These are phyloP conservation scores for Leptobrachium leishanense DNA, from an alignment of 2,113 vertebrate genomes.

Conservation along the genomic window DNA sequence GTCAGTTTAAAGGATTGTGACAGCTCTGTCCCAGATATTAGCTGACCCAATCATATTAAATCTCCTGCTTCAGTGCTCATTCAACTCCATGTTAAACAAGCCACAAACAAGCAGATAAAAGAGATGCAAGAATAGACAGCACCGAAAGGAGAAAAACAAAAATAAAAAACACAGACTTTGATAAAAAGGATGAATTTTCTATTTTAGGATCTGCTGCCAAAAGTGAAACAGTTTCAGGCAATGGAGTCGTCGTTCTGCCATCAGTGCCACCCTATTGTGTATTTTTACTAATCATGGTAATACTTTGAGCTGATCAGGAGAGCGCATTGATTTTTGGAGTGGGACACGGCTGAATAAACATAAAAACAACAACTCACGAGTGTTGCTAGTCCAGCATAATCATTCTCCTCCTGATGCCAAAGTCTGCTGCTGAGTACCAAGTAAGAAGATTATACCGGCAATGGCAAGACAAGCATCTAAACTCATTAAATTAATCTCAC, in stretches of 20 bases:
- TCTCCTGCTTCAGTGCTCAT: constrained; percentile 60
- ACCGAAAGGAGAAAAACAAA: constrained; percentile 38
- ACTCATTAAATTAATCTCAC: constrained; percentile 66
- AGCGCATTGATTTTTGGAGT: constrained; percentile 18
- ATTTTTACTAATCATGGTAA: constrained; percentile 17
- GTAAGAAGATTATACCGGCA: constrained; percentile 67
- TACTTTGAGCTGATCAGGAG: constrained; percentile 28
- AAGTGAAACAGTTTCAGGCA: constrained; percentile 19
- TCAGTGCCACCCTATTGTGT: constrained; percentile 19
- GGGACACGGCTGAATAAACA: background rate
- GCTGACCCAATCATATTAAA: constrained; percentile 64
- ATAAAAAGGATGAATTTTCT: constrained; percentile 51
- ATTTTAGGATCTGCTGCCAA: constrained; percentile 49
- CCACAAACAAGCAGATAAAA: constrained; percentile 55
- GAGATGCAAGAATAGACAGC: constrained; percentile 40
- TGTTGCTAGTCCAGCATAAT: constrained; percentile 54
- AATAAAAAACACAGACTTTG: constrained; percentile 48
- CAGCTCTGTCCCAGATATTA: constrained; percentile 62
- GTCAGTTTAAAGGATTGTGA: constrained; percentile 48
- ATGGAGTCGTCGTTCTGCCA: constrained; percentile 3
- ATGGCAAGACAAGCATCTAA: constrained; percentile 64
- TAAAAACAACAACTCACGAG: constrained; percentile 17
- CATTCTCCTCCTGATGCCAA: constrained; percentile 58
- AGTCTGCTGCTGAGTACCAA: constrained; percentile 61
- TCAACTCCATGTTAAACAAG: constrained; percentile 59